These are phyloP conservation scores for Muscicapa striata DNA, from an alignment of 2,797 vertebrate species.

Conservation along the genomic window DNA sequence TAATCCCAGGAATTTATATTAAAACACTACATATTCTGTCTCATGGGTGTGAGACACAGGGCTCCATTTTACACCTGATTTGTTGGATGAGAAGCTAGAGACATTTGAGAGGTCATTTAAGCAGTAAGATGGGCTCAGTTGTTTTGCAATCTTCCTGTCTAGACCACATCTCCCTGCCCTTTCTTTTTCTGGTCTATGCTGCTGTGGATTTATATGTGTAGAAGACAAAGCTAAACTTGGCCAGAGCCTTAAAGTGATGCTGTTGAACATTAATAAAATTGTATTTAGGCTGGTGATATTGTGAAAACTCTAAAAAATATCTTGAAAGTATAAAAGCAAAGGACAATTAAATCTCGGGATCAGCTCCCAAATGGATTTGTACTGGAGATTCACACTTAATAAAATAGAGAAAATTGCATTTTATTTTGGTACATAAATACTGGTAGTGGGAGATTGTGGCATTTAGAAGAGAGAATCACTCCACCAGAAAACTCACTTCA, in stretches of 20 bases:
- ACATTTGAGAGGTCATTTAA: neutral
- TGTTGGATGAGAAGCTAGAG: neutral
- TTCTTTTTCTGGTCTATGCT: neutral
- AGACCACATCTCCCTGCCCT: neutral
- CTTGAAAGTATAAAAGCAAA: constrained; percentile 53
- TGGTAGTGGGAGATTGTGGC: neutral
- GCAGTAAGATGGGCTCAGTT: neutral
- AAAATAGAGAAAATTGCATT: constrained; percentile 68
- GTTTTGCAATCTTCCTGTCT: neutral
- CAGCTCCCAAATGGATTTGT: constrained; percentile 42
- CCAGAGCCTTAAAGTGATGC: neutral
- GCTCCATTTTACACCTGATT: neutral
- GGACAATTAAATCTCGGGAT: constrained; percentile 61
- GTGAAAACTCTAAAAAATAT: neutral
- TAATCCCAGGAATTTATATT: neutral
- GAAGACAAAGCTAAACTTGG: neutral
- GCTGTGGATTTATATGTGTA: neutral
- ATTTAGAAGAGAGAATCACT: constrained; percentile 37
- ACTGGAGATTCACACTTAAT: constrained; percentile 62
- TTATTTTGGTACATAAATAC: constrained; percentile 66
- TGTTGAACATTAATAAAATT: neutral
- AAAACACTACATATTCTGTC: neutral
- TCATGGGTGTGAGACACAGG: neutral
- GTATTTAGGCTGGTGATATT: neutral
- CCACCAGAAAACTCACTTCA: constrained; percentile 53